Conservation (phyloP, 2,113 vertebrate species). For the Smithornis capensis region DNA sequence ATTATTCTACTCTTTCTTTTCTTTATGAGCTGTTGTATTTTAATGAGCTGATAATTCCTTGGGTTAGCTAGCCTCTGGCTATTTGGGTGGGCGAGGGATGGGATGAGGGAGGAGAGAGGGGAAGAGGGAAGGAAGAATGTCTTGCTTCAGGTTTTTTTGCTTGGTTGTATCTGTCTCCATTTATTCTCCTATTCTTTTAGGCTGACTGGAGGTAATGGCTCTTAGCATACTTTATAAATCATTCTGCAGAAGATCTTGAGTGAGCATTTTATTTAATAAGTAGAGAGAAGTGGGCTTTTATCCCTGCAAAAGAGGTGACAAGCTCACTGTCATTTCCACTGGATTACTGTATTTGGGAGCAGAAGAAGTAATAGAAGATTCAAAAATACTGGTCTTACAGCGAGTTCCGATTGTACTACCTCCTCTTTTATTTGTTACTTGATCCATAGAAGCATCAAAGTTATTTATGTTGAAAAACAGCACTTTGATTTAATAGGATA, state of each 20-base stretch:
- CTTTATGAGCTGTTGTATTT: background rate
- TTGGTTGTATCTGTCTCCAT: background rate
- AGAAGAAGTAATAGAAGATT: background rate
- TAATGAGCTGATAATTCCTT: background rate
- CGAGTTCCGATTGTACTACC: background rate
- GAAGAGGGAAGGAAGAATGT: background rate
- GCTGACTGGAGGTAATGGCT: constrained; percentile 18
- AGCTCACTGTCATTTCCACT: constrained; percentile 12
- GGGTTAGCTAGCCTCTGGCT: background rate
- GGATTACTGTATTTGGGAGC: background rate
- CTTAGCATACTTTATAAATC: background rate
- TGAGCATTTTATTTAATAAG: constrained; percentile 13
- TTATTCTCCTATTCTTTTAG: background rate
- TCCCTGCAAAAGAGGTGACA: background rate
- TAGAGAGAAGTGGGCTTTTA: constrained; percentile 27
- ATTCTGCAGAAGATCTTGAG: background rate
- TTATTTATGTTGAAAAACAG: background rate
- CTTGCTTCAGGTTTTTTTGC: background rate
- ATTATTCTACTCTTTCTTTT: background rate
- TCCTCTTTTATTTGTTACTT: background rate
- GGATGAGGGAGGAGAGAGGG: too few relatives aligned
- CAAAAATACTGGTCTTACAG: background rate
- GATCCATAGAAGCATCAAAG: background rate
- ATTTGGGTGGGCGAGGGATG: fast-evolving
- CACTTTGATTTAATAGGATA: background rate